Base-by-base conservation (phyloP, 2,888 invertebrate species). In the Drosophila mimetica region DNA sequence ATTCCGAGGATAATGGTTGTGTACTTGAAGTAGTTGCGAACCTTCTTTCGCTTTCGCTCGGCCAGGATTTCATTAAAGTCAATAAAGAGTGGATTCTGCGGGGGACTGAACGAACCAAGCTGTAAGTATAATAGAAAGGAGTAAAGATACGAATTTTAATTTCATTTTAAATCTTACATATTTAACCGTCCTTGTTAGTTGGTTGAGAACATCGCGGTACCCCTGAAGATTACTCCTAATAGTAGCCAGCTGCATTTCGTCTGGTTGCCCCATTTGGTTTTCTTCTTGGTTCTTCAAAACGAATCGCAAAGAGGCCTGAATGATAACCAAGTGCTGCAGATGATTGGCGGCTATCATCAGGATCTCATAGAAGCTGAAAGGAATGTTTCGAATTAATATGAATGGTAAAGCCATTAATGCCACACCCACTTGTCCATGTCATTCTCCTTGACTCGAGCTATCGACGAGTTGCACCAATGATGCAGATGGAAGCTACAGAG, bases 321-420 rank as follows among this genome's bases (percentile, higher is more conserved):
- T 80, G 2, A 90, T 88, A 4, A 91, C 76, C 55, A 91, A 71
- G 74, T 91, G 89, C 80, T 90, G 91, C 32, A 91, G 64, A 71
- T 91, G 91, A 77, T 91, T 91, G 48, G 90, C 90, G 0, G 90
- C 82, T 9, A 91, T 76, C 88, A 91, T 85, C 0, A 91, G 86
- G 11, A 91, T 89, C 54, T 91, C 90, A 67, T 91, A 91, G 63
- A 91, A 91, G 61, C 91, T 91, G 59, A 11, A 74, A 77, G 2
- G 7, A 2, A 7, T 9, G 13, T 18, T 9, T n/a, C 44, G 4
- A n/a, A 14, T 20, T 22, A 42, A 11, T 1, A n/a, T 1, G 4
- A 14, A 18, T 18, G 2, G 13, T 0, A 7, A 5, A 1, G 0
- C 0, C 4, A 2, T 39, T 9, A 64, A 20, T 6, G 13, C 0